Conservation (phyloP, 2,888 invertebrate species). For the Cosmia trapezina region DNA sequence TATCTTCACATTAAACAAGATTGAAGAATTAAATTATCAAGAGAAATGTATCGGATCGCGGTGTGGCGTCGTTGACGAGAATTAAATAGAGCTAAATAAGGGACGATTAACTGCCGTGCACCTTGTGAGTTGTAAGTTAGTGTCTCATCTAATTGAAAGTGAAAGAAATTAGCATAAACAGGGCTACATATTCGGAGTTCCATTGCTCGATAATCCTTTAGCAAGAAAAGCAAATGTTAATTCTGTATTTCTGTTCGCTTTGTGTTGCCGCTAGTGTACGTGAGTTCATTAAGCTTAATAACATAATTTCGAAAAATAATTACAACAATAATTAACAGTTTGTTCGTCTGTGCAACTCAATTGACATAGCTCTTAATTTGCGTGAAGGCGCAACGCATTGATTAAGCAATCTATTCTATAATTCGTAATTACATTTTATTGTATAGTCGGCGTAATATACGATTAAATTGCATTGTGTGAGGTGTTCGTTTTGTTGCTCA, state of each 20-base stretch:
- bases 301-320: constrained; percentile 82
- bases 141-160: constrained; percentile 61
- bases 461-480: constrained; percentile 40
- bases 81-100: constrained; percentile 47
- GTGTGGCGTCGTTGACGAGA: constrained; percentile 36
- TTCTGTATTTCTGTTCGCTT: constrained; percentile 49
- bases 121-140: constrained; percentile 38
- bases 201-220: constrained; percentile 48
- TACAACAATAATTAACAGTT: constrained; percentile 70
- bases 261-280: constrained; percentile 50
- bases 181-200: constrained; percentile 34
- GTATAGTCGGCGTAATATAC: constrained; percentile 28
- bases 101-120: constrained; percentile 30
- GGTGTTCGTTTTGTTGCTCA: constrained; percentile 30
- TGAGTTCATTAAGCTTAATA: constrained; percentile 78
- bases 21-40: constrained; percentile 49
- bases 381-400: constrained; percentile 64
- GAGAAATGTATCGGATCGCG: constrained; percentile 44
- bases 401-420: constrained; percentile 69
- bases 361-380: constrained; percentile 72
- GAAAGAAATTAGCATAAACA: constrained; percentile 61
- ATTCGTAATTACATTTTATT: constrained; percentile 65
- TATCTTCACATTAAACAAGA: constrained; percentile 44
- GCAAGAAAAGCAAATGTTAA: constrained; percentile 43
- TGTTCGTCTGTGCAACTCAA: constrained; percentile 57